Percentiles rank a stretch among this genome's conserved stretches.
phyloP scores from a whole-genome alignment of 1,140 invertebrate species.

The Diploscapter pachys region DNA sequence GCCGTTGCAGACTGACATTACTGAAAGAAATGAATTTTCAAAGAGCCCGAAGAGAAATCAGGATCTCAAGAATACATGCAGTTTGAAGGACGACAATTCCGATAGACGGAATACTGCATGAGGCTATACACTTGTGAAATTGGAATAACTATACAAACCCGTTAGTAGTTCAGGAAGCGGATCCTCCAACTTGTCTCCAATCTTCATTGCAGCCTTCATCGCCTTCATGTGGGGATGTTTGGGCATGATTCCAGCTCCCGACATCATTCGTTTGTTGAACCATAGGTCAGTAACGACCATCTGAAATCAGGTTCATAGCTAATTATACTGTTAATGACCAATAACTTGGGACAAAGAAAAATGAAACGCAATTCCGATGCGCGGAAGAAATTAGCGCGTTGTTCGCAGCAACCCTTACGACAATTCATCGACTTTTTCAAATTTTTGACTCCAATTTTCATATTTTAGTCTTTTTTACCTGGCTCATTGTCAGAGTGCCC shows the following conservation, averaged over 20 bases:
- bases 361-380: too few relatives aligned
- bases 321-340: too few relatives aligned
- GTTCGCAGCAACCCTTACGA: too few relatives aligned
- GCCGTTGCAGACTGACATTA: constrained; percentile 56
- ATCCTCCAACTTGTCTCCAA: constrained; percentile 43
- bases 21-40: constrained; percentile 29
- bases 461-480: too few relatives aligned
- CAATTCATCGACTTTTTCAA: too few relatives aligned
- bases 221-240: constrained; percentile 43
- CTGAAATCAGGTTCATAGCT: constrained; percentile 59
- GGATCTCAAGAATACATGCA: background rate
- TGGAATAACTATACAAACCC: background rate
- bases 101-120: background rate
- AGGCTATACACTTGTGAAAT: background rate
- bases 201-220: constrained; percentile 38
- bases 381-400: too few relatives aligned
- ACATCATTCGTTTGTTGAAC: constrained; percentile 46
- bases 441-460: too few relatives aligned
- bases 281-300: constrained; percentile 85
- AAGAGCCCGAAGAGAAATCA: background rate
- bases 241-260: constrained; percentile 35
- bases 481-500: constrained; percentile 95
- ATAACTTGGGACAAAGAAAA: too few relatives aligned
- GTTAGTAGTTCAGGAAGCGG: constrained; percentile 50
- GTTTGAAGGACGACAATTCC: too few relatives aligned